phyloP scores from a whole-genome alignment of 2,113 vertebrate genomes.

The Petrocephalus microphthalmus region DNA sequence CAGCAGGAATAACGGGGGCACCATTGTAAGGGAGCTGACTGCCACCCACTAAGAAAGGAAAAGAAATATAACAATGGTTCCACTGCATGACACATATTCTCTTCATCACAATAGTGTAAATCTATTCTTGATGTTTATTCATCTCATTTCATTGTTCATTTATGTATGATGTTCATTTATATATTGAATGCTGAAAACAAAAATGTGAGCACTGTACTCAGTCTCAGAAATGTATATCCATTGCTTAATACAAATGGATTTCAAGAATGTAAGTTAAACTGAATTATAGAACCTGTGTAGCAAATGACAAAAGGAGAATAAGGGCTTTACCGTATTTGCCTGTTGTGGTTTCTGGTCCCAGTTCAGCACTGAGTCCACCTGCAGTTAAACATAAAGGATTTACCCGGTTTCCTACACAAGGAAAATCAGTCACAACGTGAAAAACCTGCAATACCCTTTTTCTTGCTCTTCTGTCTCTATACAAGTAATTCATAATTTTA shows the following conservation, averaged over 20 bases:
- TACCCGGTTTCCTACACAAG: not conserved
- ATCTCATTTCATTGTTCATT: no score
- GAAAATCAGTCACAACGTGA: not conserved
- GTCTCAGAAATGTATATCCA: not conserved
- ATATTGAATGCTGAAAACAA: not conserved
- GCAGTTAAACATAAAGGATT: not conserved
- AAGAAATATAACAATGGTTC: not conserved
- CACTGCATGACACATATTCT: not conserved
- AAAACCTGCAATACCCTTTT: not conserved
- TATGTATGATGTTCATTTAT: not conserved
- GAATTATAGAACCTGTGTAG: not conserved
- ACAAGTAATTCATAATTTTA: not conserved
- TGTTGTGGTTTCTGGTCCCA: constrained; percentile 1
- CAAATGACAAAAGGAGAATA: not conserved
- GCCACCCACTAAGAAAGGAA: constrained; percentile 30
- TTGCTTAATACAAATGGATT: not conserved
- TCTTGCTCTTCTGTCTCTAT: not conserved
- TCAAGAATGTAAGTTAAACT: not conserved
- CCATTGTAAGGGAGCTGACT: constrained; percentile 42
- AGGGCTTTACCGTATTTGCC: constrained; percentile 27
- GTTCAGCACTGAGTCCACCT: constrained; percentile 25
- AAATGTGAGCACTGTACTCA: not conserved
- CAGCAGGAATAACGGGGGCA: constrained; percentile 40
- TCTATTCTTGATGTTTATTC: not conserved
- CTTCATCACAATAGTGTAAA: not conserved